Percentiles rank a stretch among this genome's conserved stretches.
These are phyloP conservation scores for Synanthedon andrenaeformis DNA, from an alignment of 2,888 invertebrate species.

Conservation along the genomic window DNA sequence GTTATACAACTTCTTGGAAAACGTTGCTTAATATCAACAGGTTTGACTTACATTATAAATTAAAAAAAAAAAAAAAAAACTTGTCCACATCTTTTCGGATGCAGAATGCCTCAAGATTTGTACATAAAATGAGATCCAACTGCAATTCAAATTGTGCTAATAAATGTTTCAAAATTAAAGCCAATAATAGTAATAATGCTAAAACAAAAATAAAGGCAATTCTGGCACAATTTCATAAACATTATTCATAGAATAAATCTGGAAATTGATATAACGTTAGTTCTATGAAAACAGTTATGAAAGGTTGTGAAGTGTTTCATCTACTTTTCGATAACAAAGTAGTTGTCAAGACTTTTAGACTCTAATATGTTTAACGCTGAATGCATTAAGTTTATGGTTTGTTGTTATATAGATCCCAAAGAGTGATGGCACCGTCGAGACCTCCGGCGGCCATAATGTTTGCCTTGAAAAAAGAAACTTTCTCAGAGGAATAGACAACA, in stretches of 20 bases:
- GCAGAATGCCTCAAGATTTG: constrained; percentile 18
- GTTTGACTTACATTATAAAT: neutral
- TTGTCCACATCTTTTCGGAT: neutral
- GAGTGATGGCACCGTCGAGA: constrained; percentile 79
- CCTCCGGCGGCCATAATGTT: constrained; percentile 83
- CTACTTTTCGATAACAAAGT: neutral
- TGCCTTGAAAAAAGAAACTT: constrained; percentile 77
- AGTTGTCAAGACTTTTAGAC: neutral
- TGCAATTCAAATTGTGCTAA: constrained; percentile 13
- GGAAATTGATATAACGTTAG: neutral
- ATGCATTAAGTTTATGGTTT: constrained; percentile 18
- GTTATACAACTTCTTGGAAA: constrained; percentile 43
- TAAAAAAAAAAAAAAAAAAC: neutral
- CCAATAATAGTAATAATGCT: constrained; percentile 5
- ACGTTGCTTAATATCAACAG: constrained; percentile 28
- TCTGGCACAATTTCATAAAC: constrained; percentile 22
- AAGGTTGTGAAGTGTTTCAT: neutral
- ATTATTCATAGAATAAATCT: constrained; percentile 7
- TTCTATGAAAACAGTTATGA: neutral
- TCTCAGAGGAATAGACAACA: constrained; percentile 75
- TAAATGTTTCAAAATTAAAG: neutral
- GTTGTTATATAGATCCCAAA: constrained; percentile 83
- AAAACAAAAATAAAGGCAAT: constrained; percentile 27
- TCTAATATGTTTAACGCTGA: neutral
- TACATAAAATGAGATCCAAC: constrained; percentile 52